Conservation (phyloP, 1,140 invertebrate genomes). For the Stenopsyche tienmushanensis region DNA sequence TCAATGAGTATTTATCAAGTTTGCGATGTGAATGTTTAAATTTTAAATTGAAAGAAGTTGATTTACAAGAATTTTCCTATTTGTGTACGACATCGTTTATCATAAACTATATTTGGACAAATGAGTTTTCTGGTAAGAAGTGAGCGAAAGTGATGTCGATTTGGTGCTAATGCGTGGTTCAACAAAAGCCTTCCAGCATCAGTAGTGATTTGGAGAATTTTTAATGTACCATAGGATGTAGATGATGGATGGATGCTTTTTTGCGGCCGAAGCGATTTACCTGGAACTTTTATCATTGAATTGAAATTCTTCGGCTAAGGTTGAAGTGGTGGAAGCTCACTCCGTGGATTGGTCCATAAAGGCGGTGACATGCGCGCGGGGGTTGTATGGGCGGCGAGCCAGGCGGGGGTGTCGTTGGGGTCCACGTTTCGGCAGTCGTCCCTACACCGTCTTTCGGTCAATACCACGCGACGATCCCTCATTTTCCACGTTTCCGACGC, state of each 20-base stretch:
- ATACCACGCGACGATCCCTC: background rate
- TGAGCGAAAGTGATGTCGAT: no score
- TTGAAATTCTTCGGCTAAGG: background rate
- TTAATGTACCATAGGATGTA: no score
- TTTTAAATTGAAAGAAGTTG: no score
- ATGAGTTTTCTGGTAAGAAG: no score
- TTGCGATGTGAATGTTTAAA: no score
- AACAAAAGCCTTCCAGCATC: no score
- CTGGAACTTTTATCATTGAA: background rate
- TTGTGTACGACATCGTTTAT: no score
- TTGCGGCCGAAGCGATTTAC: background rate
- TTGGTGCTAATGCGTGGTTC: no score
- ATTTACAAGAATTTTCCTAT: no score
- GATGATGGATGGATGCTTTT: background rate
- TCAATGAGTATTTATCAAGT: no score
- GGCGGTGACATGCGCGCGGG: conserved; percentile 10
- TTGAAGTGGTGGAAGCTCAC: background rate
- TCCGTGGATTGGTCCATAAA: background rate
- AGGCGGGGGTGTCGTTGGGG: background rate
- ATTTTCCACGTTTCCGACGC: no score
- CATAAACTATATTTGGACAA: no score
- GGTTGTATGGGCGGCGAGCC: background rate
- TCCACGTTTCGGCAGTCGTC: background rate
- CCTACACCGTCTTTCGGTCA: background rate
- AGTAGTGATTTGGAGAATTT: background rate